A percentile compares a stretch with the other conserved stretches of the same genome.
These are phyloP conservation scores for Chrysomela aeneicollis DNA, from an alignment of 2,888 invertebrate species.

Conservation along the genomic window DNA sequence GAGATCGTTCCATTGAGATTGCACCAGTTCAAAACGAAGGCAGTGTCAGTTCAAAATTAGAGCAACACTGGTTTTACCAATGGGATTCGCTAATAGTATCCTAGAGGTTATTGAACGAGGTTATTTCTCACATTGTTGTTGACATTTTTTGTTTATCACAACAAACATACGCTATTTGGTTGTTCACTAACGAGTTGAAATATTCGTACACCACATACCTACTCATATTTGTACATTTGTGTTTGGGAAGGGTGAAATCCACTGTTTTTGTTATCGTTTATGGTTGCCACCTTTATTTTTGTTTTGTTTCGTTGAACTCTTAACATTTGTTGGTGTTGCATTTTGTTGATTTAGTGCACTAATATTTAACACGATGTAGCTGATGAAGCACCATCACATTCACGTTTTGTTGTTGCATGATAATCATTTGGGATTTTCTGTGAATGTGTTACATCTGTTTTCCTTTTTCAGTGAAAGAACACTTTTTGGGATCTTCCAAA, in stretches of 20 bases:
- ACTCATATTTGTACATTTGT: too few species aligned
- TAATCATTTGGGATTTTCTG: constrained; percentile 26
- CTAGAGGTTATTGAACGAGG: too few species aligned
- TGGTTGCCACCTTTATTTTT: constrained; percentile 15
- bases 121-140: too few species aligned
- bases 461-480: constrained; percentile 44
- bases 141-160: too few species aligned
- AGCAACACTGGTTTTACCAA: too few species aligned
- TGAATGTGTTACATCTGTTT: constrained; percentile 30
- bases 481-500: constrained; percentile 40
- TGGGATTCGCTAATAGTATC: too few species aligned
- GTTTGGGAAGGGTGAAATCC: constrained; percentile 12
- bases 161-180: too few species aligned
- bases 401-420: constrained; percentile 36
- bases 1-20: too few species aligned
- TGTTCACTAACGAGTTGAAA: too few species aligned
- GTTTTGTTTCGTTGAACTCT: constrained; percentile 30
- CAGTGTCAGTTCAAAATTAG: too few species aligned
- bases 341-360: constrained; percentile 42
- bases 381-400: not conserved
- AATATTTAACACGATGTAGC: constrained; percentile 34
- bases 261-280: constrained; percentile 4
- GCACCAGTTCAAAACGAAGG: too few species aligned
- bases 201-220: too few species aligned
- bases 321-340: constrained; percentile 38